Evolutionary conservation across 2,888 invertebrate species (phyloP).

Genomic region (Biston stratarius): DNA sequence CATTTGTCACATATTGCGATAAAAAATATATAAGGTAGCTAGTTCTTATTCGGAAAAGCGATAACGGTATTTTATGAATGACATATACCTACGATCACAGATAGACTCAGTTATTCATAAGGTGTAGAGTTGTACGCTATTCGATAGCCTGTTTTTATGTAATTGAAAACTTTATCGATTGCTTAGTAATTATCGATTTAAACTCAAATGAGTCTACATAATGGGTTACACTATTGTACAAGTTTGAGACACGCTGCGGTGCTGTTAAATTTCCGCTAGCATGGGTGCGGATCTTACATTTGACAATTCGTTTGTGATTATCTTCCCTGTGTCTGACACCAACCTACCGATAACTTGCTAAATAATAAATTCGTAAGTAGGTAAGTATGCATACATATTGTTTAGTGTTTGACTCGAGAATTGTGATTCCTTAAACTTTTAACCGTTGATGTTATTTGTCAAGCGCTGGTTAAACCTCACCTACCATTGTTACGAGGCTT

Average conservation of each 20-base stretch:
- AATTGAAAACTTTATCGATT: neutral
- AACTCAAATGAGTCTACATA: neutral
- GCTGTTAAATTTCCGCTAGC: too few species aligned
- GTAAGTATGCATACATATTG: too few species aligned
- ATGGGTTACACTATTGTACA: too few species aligned
- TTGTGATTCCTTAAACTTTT: too few species aligned
- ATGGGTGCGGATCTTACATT: too few species aligned
- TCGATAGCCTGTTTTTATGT: neutral
- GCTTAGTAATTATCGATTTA: neutral
- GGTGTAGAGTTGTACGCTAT: neutral
- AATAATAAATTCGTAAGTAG: too few species aligned
- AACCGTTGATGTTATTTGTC: neutral
- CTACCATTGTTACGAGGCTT: too few species aligned
- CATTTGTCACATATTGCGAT: neutral
- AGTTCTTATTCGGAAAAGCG: conserved; percentile 1
- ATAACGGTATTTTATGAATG: conserved; percentile 9
- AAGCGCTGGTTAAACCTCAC: neutral
- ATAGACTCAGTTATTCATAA: neutral
- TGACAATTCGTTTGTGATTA: too few species aligned
- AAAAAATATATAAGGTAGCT: neutral
- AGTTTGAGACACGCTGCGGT: too few species aligned
- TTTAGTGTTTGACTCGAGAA: too few species aligned
- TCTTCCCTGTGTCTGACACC: too few species aligned
- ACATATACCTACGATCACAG: neutral
- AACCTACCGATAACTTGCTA: too few species aligned